Conservation (phyloP, 2,113 vertebrate species). For the rat (Rattus norvegicus) region GRCr8 NC_086019.1:233727501-233728000, state of each 20-base stretch:
- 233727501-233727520: neutral
- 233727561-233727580: constrained; percentile 17
- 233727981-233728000: neutral
- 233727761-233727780: neutral
- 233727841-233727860: neutral
- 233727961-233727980: constrained; percentile 20
- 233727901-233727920: constrained; percentile 7
- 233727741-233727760: neutral
- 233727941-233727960: neutral
- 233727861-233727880: neutral
- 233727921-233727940: neutral
- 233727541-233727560: constrained; percentile 23
- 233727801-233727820: constrained; percentile 2
- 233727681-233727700: neutral
- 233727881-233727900: neutral
- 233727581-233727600: constrained; percentile 27
- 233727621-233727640: constrained; percentile 28
- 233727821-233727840: neutral
- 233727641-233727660: constrained; percentile 11
- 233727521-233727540: constrained; percentile 48
- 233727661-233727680: neutral
- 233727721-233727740: constrained; percentile 38
- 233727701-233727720: neutral
- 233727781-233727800: neutral
- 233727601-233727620: neutral